phyloP scores from a whole-genome alignment of 1,140 invertebrate species.

The Sitodiplosis mosellana region DNA sequence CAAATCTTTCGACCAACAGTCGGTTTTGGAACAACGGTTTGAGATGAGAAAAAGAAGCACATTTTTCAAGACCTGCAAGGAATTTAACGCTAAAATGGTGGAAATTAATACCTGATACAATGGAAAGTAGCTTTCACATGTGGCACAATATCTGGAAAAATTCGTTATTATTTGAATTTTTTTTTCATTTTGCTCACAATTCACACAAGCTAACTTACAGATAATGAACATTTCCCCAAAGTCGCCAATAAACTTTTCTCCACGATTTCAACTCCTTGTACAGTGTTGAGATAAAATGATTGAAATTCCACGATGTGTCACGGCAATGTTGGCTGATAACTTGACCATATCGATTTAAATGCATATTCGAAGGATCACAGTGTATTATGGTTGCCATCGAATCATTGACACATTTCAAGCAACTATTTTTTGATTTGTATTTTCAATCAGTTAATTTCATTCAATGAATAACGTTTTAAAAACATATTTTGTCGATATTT shows the following conservation, averaged over 20 bases:
- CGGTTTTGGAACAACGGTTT: too few species aligned
- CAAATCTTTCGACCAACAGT: too few species aligned
- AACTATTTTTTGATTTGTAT: slow-evolving; percentile 26
- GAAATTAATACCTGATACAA: slow-evolving; percentile 37
- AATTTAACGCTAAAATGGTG: too few species aligned
- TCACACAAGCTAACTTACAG: slow-evolving; percentile 17
- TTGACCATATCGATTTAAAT: slow-evolving; percentile 45
- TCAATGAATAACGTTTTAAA: too few species aligned
- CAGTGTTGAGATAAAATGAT: slow-evolving; percentile 56
- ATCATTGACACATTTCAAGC: slow-evolving; percentile 32
- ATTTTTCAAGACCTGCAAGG: too few species aligned
- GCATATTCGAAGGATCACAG: slow-evolving; percentile 45
- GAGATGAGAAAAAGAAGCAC: neutral
- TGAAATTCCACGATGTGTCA: slow-evolving; percentile 64
- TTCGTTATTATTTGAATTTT: too few species aligned
- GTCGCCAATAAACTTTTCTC: slow-evolving; percentile 79
- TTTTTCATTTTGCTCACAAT: too few species aligned
- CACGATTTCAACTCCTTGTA: slow-evolving; percentile 63
- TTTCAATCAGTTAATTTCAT: neutral
- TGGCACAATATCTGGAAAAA: slow-evolving; percentile 33
- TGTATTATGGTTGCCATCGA: slow-evolving; percentile 44
- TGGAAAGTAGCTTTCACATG: slow-evolving; percentile 57
- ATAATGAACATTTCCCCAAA: slow-evolving; percentile 78
- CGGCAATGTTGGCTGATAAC: slow-evolving; percentile 46
- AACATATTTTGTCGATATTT: too few species aligned